phyloP scores from a whole-genome alignment of 2,113 vertebrate species.

The Alexandromys fortis region DNA sequence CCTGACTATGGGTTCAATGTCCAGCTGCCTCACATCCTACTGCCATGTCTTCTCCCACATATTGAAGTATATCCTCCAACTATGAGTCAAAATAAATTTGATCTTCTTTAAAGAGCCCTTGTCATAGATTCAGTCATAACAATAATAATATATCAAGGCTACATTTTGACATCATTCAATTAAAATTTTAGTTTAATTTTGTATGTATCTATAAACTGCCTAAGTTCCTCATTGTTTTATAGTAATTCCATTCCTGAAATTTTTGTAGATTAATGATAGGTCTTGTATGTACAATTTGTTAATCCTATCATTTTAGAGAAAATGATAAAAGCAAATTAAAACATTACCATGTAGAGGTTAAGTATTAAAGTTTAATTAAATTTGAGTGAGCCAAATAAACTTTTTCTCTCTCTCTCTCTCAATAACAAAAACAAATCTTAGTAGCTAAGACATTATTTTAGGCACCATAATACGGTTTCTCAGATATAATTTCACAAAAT shows the following conservation, averaged over 20 bases:
- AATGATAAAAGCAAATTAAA: conserved; percentile 47
- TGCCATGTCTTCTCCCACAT: not conserved
- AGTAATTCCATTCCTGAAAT: not conserved
- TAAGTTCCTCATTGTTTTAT: not conserved
- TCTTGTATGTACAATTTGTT: not conserved
- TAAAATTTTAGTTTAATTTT: not conserved
- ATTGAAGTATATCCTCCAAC: not conserved
- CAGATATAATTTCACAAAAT: not conserved
- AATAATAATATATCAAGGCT: not conserved
- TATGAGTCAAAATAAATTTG: not conserved
- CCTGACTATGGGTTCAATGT: not conserved
- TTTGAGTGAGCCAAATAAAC: not conserved
- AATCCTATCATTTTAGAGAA: conserved; percentile 7
- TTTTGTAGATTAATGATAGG: not conserved
- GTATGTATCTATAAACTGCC: not conserved
- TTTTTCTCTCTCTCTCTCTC: not conserved
- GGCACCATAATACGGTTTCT: not conserved
- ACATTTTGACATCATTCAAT: not conserved
- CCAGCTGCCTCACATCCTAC: not conserved
- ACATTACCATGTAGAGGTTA: not conserved
- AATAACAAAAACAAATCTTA: not conserved
- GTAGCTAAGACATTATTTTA: not conserved
- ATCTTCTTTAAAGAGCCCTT: not conserved
- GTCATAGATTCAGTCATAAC: too few species aligned
- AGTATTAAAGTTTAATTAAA: not conserved